These are phyloP conservation scores for Seira musarum DNA, from an alignment of 2,888 invertebrate species.

Conservation along the genomic window DNA sequence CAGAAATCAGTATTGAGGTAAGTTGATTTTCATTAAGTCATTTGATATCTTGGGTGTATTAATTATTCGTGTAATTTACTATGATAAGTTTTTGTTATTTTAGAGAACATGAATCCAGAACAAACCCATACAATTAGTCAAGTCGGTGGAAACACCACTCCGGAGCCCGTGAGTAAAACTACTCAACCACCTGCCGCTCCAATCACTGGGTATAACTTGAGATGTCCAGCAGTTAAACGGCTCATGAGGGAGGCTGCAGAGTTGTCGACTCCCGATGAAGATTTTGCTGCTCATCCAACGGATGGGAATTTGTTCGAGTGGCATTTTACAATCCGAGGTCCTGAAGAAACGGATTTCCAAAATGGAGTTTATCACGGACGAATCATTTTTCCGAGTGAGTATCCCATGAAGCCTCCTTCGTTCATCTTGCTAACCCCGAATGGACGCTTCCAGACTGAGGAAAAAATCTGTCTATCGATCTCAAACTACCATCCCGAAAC, in stretches of 20 bases:
- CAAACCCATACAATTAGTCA: conserved; percentile 38
- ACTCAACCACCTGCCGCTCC: neutral
- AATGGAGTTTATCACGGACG: conserved; percentile 76
- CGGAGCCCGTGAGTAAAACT: conserved; percentile 23
- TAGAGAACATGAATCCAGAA: conserved; percentile 33
- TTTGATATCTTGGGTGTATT: too few relatives aligned
- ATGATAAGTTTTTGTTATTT: too few relatives aligned
- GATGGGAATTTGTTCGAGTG: conserved; percentile 98
- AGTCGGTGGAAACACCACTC: conserved; percentile 28
- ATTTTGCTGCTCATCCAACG: conserved; percentile 90
- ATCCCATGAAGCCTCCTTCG: conserved; percentile 98
- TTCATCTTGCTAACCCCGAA: conserved; percentile 94
- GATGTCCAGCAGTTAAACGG: conserved; percentile 85
- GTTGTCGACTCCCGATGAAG: conserved; percentile 90
- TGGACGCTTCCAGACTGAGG: conserved; percentile 93
- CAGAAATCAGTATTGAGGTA: too few relatives aligned
- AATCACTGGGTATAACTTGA: conserved; percentile 32
- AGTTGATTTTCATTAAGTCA: too few relatives aligned
- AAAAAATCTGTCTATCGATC: conserved; percentile 95
- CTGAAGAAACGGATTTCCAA: conserved; percentile 90
- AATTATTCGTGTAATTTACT: too few relatives aligned
- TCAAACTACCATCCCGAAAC: conserved; percentile 98
- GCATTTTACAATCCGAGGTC: conserved; percentile 96
- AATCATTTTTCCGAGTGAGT: conserved; percentile 92
- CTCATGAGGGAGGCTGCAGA: conserved; percentile 90